phyloP scores from a whole-genome alignment of 2,888 invertebrate species.

The Lordiphosa andalusiaca region DNA sequence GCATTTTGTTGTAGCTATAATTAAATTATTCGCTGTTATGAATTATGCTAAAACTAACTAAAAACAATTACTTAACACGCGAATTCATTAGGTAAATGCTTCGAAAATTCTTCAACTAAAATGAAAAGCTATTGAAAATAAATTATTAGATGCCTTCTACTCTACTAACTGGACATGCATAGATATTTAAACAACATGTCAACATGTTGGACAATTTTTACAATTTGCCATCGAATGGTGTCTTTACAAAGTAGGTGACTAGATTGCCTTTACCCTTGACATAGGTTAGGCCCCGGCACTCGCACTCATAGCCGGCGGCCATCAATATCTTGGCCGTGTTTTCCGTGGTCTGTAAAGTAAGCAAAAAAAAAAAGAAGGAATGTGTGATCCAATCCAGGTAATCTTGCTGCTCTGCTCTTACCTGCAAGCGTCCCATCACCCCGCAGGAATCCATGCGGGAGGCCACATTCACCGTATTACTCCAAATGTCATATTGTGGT shows the following conservation, averaged over 20 bases:
- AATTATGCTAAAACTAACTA: conserved; percentile 46
- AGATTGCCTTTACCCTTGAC: conserved; percentile 97
- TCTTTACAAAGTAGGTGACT: conserved; percentile 94
- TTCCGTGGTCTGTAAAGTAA: conserved; percentile 85
- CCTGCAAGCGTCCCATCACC: conserved; percentile 91
- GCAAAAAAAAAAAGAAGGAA: too few relatives aligned
- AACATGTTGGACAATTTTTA: conserved; percentile 60
- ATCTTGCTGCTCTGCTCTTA: conserved; percentile 64
- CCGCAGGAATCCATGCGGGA: conserved; percentile 98
- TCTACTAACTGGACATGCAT: conserved; percentile 20
- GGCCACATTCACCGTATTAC: conserved; percentile 98
- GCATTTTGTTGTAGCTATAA: conserved; percentile 37
- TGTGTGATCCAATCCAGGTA: neutral
- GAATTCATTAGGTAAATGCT: conserved; percentile 46
- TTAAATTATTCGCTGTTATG: conserved; percentile 36
- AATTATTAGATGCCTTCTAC: conserved; percentile 61
- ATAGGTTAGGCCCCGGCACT: conserved; percentile 94
- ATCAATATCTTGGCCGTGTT: conserved; percentile 91
- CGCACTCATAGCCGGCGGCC: conserved; percentile 92
- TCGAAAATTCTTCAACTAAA: conserved; percentile 37
- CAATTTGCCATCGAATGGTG: conserved; percentile 86
- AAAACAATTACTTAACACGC: conserved; percentile 39
- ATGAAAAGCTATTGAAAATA: conserved; percentile 48
- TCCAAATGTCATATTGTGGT: conserved; percentile 99
- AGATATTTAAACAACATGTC: conserved; percentile 38